Evolutionary conservation across 2,888 invertebrate genomes (phyloP), one percentile per base, ranked within the genome.

Genomic region (Epinotia brunnichana): DNA sequence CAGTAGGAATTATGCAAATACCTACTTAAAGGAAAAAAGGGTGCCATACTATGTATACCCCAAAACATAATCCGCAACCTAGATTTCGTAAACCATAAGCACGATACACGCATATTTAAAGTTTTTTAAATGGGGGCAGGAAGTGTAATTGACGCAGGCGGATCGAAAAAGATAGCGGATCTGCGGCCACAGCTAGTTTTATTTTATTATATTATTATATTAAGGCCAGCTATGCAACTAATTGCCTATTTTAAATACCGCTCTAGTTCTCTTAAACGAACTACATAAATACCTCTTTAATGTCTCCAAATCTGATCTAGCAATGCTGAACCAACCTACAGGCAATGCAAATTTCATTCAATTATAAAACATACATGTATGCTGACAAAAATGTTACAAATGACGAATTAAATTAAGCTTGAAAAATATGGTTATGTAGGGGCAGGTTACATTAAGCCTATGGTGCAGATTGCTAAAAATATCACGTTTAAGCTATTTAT

Each of bases 271-370:
- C 29, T 35, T 15, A 15, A 48, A n/a, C 48, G n/a, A 48, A n/a
- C n/a, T 48, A n/a, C n/a, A 44, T 48, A 7, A 35, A 35, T 35
- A 9, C 35, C 9, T n/a, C n/a, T n/a, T 15, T n/a, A 13, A 48
- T n/a, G 39, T 29, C 24, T 10, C 69, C 61, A 69, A 61, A 44
- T 61, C 3, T 7, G 11, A 51, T 21, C 39, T 51, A 64, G 70
- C 48, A 59, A 64, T 70, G 70, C 39, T 59, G 59, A 17, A 53
- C 64, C 15, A 15, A 60, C 70, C 64, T 64, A 64, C 21, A 4
- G n/a, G 29, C 60, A 4, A 71, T 71, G 66, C 71, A 67, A 54
- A 71, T 71, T 13, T 17, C n/a, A 67, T 61, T 60, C 35, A 54
- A 60, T 61, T 67, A 71, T 21, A 48, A 66, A 60, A 71, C n/a